phyloP scores from a whole-genome alignment of 35 echinoderm and acorn worm genomes.

The Lytechinus pictus region DNA sequence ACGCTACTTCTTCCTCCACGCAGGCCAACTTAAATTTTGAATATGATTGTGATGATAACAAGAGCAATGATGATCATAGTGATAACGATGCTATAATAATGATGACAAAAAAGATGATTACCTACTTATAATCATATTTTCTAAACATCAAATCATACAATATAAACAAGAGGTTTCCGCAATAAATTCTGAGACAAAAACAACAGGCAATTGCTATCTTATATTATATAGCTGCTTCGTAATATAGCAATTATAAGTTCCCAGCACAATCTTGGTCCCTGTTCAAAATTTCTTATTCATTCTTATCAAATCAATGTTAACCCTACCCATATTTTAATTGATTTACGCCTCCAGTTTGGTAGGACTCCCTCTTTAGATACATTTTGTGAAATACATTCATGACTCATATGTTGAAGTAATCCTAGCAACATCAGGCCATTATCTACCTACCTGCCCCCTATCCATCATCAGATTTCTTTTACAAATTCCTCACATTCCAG shows the following conservation, averaged over 20 bases:
- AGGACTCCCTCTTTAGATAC: neutral
- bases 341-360: neutral
- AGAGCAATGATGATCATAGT: neutral
- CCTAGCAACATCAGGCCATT: neutral
- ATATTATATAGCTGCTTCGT: too few relatives aligned
- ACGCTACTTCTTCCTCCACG: neutral
- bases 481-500: neutral
- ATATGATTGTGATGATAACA: neutral
- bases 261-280: too few relatives aligned
- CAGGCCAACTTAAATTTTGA: neutral
- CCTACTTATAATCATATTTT: too few relatives aligned
- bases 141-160: too few relatives aligned
- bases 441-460: neutral
- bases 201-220: too few relatives aligned
- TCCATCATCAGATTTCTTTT: neutral
- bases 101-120: neutral
- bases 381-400: neutral
- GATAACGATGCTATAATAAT: neutral
- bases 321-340: neutral
- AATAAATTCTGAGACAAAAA: too few relatives aligned
- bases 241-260: too few relatives aligned
- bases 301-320: neutral
- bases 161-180: too few relatives aligned
- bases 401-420: slow-evolving; percentile 11
- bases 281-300: neutral